These are phyloP conservation scores for Silurus asotus DNA, from an alignment of 2,113 vertebrate genomes.

Conservation along the genomic window DNA sequence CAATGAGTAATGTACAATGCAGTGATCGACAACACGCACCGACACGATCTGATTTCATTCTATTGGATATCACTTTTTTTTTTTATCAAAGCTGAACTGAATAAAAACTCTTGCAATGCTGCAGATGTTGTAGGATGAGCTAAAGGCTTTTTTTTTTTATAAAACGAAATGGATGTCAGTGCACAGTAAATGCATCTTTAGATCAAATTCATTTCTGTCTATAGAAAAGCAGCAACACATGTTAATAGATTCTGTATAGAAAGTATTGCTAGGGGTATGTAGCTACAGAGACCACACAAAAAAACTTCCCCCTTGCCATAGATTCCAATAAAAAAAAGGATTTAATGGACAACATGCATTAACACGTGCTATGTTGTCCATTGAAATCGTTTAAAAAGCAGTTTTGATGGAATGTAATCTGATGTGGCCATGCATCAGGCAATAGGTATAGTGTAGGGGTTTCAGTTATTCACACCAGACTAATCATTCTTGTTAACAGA, in stretches of 20 bases:
- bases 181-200: not conserved
- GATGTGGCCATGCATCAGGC: not conserved
- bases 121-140: not conserved
- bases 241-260: not conserved
- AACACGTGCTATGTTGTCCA: not conserved
- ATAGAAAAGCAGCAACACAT: not conserved
- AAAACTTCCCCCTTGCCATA: not conserved
- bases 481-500: not conserved
- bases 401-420: not conserved
- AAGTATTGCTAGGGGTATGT: not conserved
- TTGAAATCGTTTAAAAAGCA: not conserved
- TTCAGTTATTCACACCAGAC: not conserved
- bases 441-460: not conserved
- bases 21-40: not conserved
- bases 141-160: not conserved
- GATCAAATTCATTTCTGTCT: not conserved
- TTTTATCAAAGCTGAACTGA: not conserved
- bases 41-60: not conserved
- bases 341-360: not conserved
- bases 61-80: not conserved
- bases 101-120: not conserved
- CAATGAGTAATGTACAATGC: not conserved
- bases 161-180: not conserved
- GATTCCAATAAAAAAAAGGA: not conserved
- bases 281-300: not conserved